Conservation (phyloP, 1,140 invertebrate genomes). For the Bombus consobrinus region DNA sequence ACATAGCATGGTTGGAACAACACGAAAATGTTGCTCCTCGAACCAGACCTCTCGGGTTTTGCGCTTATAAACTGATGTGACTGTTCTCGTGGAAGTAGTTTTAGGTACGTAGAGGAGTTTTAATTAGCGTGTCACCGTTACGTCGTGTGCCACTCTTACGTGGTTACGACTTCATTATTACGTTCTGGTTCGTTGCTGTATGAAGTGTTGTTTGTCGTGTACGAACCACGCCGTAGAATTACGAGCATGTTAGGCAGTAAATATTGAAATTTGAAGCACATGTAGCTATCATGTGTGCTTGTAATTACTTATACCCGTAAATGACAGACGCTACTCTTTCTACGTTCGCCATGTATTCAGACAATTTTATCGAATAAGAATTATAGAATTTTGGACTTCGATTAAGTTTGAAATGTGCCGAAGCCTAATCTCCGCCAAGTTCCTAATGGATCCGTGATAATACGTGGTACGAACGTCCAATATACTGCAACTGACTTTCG, state of each 20-base stretch:
- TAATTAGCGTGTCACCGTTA: conserved; percentile 52
- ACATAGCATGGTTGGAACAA: conserved; percentile 32
- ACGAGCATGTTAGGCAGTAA: conserved; percentile 7
- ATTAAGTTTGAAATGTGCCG: conserved; percentile 53
- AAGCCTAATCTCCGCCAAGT: conserved; percentile 62
- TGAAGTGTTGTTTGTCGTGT: conserved; percentile 19
- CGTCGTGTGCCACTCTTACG: conserved; percentile 26
- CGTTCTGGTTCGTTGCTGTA: conserved; percentile 33
- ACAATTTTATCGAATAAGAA: neutral
- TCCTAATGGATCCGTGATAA: conserved; percentile 54
- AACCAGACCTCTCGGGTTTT: neutral
- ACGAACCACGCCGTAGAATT: neutral
- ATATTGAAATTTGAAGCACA: conserved; percentile 9
- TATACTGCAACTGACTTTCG: neutral
- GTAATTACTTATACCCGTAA: neutral
- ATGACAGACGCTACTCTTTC: neutral
- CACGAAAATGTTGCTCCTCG: conserved; percentile 16
- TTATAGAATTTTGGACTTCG: neutral
- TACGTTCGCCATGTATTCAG: conserved; percentile 8
- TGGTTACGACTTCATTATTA: conserved; percentile 48
- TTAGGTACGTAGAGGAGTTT: conserved; percentile 33
- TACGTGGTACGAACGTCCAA: conserved; percentile 33
- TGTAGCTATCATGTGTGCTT: neutral
- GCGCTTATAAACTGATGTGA: conserved; percentile 23
- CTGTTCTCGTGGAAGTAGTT: conserved; percentile 20